Conservation (phyloP, 2,113 vertebrate species). For the Spilogale gracilis region DNA sequence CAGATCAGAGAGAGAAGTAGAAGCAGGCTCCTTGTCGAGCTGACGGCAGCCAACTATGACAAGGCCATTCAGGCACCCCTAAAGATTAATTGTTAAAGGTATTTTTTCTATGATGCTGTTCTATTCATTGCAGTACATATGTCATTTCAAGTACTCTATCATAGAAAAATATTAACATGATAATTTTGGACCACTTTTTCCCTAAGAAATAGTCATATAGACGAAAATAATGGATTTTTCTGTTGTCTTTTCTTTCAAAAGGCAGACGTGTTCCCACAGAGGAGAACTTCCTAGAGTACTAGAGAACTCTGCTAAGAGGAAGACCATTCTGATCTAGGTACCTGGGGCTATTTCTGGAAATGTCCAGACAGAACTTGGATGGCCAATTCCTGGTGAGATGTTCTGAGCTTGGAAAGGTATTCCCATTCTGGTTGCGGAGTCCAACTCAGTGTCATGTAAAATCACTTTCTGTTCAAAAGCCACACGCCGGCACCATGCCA, state of each 20-base stretch:
- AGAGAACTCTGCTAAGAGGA: neutral
- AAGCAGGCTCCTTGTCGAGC: no score
- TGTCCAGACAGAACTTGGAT: neutral
- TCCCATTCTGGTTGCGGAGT: neutral
- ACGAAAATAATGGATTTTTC: neutral
- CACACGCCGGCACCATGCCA: fast-evolving
- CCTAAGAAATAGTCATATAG: neutral
- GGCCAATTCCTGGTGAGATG: neutral
- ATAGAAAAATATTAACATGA: neutral
- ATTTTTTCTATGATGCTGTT: neutral
- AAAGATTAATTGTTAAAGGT: no score
- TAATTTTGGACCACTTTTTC: neutral
- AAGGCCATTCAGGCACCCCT: no score
- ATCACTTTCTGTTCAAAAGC: neutral
- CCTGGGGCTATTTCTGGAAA: neutral
- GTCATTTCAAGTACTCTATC: neutral
- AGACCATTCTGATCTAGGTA: neutral
- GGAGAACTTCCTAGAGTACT: neutral
- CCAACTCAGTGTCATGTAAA: neutral
- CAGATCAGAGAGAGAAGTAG: no score
- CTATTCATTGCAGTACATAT: neutral
- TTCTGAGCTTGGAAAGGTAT: neutral
- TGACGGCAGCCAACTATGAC: no score
- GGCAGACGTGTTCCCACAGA: neutral
- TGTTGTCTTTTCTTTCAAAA: neutral